Percentiles rank a stretch among this genome's conserved stretches.
These are phyloP conservation scores for Triplophysa rosa DNA, from an alignment of 2,113 vertebrate genomes.

Conservation along the genomic window DNA sequence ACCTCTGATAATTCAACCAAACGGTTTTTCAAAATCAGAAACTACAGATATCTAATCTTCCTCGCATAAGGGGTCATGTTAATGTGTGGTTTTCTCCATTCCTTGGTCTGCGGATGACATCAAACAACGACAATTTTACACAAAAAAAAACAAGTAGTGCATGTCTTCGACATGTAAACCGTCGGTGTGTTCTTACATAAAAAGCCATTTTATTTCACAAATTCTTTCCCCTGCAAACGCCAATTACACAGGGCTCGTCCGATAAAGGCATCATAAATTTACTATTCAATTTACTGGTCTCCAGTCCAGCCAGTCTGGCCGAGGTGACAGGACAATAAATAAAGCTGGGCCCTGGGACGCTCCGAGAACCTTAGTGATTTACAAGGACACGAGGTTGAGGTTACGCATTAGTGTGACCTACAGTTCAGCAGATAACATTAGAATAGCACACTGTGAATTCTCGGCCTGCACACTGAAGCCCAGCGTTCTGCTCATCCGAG, in stretches of 20 bases:
- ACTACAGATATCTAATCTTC: conserved; percentile 18
- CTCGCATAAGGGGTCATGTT: not conserved
- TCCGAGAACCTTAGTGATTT: conserved; percentile 68
- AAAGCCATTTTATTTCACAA: conserved; percentile 38
- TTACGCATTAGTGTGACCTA: conserved; percentile 74
- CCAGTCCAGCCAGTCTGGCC: conserved; percentile 74
- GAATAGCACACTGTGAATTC: conserved; percentile 72
- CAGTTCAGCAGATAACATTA: conserved; percentile 72
- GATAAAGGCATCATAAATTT: conserved; percentile 75
- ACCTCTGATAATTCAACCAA: conserved; percentile 61
- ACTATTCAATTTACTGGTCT: conserved; percentile 80
- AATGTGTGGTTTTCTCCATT: conserved; percentile 46
- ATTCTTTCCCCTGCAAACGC: conserved; percentile 60
- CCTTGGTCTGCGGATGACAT: not conserved
- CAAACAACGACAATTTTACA: not conserved
- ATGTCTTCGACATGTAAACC: not conserved
- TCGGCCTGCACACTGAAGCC: conserved; percentile 63
- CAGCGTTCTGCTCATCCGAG: conserved; percentile 20
- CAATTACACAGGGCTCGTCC: conserved; percentile 66
- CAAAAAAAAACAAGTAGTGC: not conserved
- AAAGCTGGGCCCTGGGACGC: conserved; percentile 54
- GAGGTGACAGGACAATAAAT: conserved; percentile 80
- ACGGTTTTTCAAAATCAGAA: conserved; percentile 57
- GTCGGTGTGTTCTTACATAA: not conserved
- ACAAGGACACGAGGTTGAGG: conserved; percentile 67